Evolutionary conservation across 2,113 vertebrate species (phyloP).

Genomic region (Cyprinus carpio): DNA sequence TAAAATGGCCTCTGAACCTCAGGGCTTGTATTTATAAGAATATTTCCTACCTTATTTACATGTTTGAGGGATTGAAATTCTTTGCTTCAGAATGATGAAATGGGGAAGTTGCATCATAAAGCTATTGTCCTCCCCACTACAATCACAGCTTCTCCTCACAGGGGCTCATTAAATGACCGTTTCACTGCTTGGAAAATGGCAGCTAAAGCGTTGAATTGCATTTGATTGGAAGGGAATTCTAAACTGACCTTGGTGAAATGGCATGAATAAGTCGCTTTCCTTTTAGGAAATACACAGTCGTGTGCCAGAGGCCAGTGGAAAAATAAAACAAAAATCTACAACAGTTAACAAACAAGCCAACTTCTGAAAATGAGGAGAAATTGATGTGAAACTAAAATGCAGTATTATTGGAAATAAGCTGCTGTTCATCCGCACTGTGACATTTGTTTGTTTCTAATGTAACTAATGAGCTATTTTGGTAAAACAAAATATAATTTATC

Average conservation of each 20-base stretch:
- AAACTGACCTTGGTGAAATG: background rate
- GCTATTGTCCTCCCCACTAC: constrained; percentile 58
- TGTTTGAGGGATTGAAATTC: constrained; percentile 52
- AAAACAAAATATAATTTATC: background rate
- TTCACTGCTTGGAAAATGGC: constrained; percentile 38
- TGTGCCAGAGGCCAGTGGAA: background rate
- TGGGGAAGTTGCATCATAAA: constrained; percentile 59
- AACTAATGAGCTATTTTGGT: constrained; percentile 12
- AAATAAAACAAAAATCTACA: background rate
- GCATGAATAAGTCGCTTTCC: background rate
- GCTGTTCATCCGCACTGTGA: background rate
- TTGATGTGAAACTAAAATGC: background rate
- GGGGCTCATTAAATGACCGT: constrained; percentile 62
- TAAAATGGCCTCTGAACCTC: constrained; percentile 58
- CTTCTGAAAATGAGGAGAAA: background rate
- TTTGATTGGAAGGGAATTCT: constrained; percentile 3
- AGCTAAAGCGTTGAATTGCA: background rate
- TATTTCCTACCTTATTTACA: constrained; percentile 55
- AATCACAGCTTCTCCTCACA: constrained; percentile 38
- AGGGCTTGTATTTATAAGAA: constrained; percentile 59
- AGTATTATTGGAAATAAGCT: constrained; percentile 1
- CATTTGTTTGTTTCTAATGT: constrained; percentile 17
- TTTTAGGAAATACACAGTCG: background rate
- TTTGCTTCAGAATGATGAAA: constrained; percentile 66
- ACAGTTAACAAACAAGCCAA: background rate